Evolutionary conservation across 2,888 invertebrate species (phyloP).

Genomic region (Deilephila elpenor): DNA sequence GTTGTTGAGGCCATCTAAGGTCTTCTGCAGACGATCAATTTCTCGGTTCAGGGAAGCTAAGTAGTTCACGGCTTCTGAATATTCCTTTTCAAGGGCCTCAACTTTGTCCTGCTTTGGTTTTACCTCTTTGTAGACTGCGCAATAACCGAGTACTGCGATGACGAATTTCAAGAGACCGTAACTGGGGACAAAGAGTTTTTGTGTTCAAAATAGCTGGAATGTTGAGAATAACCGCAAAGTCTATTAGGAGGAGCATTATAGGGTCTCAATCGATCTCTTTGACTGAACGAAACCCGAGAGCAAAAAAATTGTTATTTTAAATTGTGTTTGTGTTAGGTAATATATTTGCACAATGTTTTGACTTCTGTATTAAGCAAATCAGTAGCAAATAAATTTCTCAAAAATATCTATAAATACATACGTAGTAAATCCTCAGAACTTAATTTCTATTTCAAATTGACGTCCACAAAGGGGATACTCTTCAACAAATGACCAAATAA

Average conservation of each 20-base stretch:
- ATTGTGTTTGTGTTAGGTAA: no score
- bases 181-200: constrained; percentile 43
- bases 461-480: neutral
- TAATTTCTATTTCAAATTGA: neutral
- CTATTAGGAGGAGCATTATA: no score
- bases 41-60: constrained; percentile 91
- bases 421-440: neutral
- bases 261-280: no score
- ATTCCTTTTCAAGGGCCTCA: constrained; percentile 90
- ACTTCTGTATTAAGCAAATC: no score
- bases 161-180: constrained; percentile 94
- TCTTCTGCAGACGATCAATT: constrained; percentile 88
- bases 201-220: no score
- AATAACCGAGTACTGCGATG: constrained; percentile 94
- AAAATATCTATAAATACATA: neutral
- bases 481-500: neutral
- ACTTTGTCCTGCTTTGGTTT: constrained; percentile 94
- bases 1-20: constrained; percentile 87
- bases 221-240: no score
- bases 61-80: constrained; percentile 80
- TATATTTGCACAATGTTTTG: no score
- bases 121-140: constrained; percentile 93
- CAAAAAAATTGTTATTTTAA: no score
- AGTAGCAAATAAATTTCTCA: no score
- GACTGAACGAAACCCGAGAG: no score